phyloP scores from a whole-genome alignment of 2,888 invertebrate species.

The Polydrusus tereticollis region DNA sequence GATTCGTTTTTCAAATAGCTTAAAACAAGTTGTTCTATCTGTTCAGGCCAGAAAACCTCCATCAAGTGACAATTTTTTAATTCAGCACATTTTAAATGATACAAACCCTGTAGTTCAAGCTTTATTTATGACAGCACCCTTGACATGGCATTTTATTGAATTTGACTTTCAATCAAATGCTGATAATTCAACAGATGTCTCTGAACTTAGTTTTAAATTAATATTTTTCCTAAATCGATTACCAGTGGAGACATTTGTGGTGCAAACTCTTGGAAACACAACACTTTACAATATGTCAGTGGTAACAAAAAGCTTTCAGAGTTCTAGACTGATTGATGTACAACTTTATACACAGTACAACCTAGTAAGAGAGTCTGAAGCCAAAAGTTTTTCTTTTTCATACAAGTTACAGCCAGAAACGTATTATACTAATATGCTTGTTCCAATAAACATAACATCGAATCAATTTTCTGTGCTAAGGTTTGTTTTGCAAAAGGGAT shows the following conservation, averaged over 20 bases:
- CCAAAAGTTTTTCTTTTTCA: slow-evolving; percentile 82
- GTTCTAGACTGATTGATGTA: slow-evolving; percentile 50
- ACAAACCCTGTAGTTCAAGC: slow-evolving; percentile 47
- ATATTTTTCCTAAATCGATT: slow-evolving; percentile 43
- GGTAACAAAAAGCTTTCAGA: slow-evolving; percentile 43
- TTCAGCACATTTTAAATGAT: slow-evolving; percentile 46
- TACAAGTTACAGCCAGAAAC: slow-evolving; percentile 74
- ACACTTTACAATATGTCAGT: slow-evolving; percentile 43
- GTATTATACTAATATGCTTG: slow-evolving; percentile 75
- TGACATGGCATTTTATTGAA: slow-evolving; percentile 73
- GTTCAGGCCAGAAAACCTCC: slow-evolving; percentile 61
- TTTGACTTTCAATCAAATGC: slow-evolving; percentile 53
- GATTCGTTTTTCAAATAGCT: slow-evolving; percentile 54
- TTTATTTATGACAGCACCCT: slow-evolving; percentile 71
- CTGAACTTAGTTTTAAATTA: slow-evolving; percentile 42
- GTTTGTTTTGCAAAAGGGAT: slow-evolving; percentile 78
- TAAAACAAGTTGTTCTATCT: slow-evolving; percentile 65
- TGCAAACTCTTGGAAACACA: slow-evolving; percentile 19
- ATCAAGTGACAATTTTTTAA: slow-evolving; percentile 63
- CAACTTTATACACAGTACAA: slow-evolving; percentile 61
- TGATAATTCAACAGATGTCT: not conserved
- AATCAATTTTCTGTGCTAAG: slow-evolving; percentile 75
- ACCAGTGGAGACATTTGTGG: slow-evolving; percentile 19
- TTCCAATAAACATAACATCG: slow-evolving; percentile 77
- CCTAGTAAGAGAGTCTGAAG: slow-evolving; percentile 73